Evolutionary conservation across 1,140 invertebrate species (phyloP).

Genomic region (Drosophila teissieri): DNA sequence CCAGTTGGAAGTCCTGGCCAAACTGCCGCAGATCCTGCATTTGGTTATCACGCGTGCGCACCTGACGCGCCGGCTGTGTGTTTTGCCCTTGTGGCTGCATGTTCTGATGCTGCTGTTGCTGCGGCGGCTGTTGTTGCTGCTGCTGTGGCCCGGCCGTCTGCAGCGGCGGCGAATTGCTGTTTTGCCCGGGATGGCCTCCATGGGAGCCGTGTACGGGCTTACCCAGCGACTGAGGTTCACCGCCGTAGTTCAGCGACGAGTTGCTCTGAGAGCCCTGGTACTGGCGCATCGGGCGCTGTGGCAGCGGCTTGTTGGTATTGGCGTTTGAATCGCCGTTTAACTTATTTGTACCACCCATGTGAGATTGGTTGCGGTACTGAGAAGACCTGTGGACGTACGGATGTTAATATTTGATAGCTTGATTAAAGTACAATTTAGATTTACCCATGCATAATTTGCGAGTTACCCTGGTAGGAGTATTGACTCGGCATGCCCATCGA

Average conservation of each 20-base stretch:
- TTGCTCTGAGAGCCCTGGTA: slow-evolving; percentile 76
- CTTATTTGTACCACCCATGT: slow-evolving; percentile 67
- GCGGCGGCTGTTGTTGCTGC: slow-evolving; percentile 43
- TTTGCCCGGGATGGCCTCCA: slow-evolving; percentile 57
- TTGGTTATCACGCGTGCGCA: slow-evolving; percentile 75
- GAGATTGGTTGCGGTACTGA: slow-evolving; percentile 65
- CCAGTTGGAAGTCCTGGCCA: slow-evolving; percentile 76
- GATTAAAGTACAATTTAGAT: not conserved
- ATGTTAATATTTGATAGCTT: not conserved
- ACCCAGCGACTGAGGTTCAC: slow-evolving; percentile 58
- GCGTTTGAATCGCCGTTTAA: slow-evolving; percentile 73
- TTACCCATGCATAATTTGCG: slow-evolving; percentile 78
- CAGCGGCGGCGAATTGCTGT: slow-evolving; percentile 75
- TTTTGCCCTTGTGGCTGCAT: slow-evolving; percentile 46
- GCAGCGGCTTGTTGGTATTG: slow-evolving; percentile 68
- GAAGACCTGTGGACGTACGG: slow-evolving; percentile 31
- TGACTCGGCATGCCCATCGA: slow-evolving; percentile 76
- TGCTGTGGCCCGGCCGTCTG: slow-evolving; percentile 55
- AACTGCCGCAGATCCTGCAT: slow-evolving; percentile 80
- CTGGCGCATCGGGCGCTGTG: slow-evolving; percentile 73
- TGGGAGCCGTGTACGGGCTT: slow-evolving; percentile 70
- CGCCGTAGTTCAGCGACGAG: slow-evolving; percentile 71
- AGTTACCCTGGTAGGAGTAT: slow-evolving; percentile 73
- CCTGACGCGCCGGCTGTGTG: slow-evolving; percentile 71
- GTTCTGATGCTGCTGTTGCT: slow-evolving; percentile 46